A percentile compares a stretch with the other conserved stretches of the same genome.
phyloP scores from a whole-genome alignment of 2,113 vertebrate species.

The Platichthys flesus region DNA sequence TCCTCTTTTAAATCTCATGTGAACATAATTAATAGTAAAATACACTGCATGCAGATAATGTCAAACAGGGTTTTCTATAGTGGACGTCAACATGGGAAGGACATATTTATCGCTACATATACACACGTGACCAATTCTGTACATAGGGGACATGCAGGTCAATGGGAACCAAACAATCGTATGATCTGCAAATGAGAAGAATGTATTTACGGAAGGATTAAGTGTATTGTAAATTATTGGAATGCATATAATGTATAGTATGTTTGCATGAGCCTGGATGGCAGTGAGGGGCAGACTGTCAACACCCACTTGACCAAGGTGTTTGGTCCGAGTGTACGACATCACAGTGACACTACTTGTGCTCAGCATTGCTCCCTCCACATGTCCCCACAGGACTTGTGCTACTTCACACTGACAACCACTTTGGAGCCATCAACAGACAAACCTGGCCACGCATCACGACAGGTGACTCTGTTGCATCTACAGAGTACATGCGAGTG shows the following conservation, averaged over 20 bases:
- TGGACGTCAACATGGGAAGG: background rate
- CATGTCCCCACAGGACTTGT: conserved; percentile 74
- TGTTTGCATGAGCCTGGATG: conserved; percentile 18
- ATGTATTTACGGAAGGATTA: too few relatives aligned
- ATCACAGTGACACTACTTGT: conserved; percentile 56
- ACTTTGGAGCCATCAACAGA: conserved; percentile 73
- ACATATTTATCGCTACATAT: background rate
- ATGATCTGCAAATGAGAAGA: too few relatives aligned
- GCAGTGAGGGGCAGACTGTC: conserved; percentile 6
- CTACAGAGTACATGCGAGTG: background rate
- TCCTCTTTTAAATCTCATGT: background rate
- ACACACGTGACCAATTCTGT: background rate
- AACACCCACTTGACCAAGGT: conserved; percentile 37
- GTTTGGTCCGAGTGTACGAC: conserved; percentile 53
- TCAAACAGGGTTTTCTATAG: background rate
- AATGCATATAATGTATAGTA: background rate
- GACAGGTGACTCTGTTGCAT: conserved; percentile 64
- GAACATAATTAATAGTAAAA: background rate
- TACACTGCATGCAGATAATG: background rate
- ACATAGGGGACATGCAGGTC: background rate
- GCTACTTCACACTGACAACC: conserved; percentile 79
- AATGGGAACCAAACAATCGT: too few relatives aligned
- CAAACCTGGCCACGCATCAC: conserved; percentile 67
- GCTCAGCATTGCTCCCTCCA: conserved; percentile 67
- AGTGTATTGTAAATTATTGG: background rate